Conservation (phyloP, 2,797 vertebrate species). For the Petrocephalus schoutedeni region DNA sequence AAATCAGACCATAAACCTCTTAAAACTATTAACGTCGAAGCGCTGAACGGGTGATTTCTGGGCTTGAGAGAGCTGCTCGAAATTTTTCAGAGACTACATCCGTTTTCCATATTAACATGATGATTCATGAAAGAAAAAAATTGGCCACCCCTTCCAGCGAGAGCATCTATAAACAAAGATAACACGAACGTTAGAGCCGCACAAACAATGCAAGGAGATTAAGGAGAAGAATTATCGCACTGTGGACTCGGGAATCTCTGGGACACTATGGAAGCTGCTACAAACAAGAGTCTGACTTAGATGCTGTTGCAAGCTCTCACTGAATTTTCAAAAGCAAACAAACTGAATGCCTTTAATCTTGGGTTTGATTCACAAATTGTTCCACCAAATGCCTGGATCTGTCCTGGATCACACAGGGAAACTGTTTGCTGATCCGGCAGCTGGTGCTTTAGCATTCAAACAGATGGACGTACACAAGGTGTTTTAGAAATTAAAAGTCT, state of each 20-base stretch:
- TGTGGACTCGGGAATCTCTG: background rate
- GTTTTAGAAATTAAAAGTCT: background rate
- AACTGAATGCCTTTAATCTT: background rate
- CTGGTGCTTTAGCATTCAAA: background rate
- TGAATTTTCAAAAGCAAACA: constrained; percentile 8
- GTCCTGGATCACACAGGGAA: constrained; percentile 9
- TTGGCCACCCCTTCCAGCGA: background rate
- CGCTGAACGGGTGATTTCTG: background rate
- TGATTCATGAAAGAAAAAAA: background rate
- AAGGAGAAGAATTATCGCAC: background rate
- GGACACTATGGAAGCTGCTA: background rate
- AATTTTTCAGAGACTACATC: background rate
- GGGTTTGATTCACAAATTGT: background rate
- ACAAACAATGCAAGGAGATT: background rate
- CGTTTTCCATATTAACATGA: background rate
- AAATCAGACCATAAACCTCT: constrained; percentile 5
- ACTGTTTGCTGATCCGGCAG: background rate
- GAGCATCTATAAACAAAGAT: background rate
- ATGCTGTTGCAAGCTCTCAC: background rate
- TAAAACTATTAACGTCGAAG: background rate
- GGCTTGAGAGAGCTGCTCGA: background rate
- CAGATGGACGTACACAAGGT: background rate
- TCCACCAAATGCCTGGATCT: constrained; percentile 6
- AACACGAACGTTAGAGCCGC: background rate
- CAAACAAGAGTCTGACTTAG: background rate